Evolutionary conservation across 1,140 invertebrate genomes (phyloP), one percentile per base, ranked within the genome.

Genomic region (Orchesella cincta): DNA sequence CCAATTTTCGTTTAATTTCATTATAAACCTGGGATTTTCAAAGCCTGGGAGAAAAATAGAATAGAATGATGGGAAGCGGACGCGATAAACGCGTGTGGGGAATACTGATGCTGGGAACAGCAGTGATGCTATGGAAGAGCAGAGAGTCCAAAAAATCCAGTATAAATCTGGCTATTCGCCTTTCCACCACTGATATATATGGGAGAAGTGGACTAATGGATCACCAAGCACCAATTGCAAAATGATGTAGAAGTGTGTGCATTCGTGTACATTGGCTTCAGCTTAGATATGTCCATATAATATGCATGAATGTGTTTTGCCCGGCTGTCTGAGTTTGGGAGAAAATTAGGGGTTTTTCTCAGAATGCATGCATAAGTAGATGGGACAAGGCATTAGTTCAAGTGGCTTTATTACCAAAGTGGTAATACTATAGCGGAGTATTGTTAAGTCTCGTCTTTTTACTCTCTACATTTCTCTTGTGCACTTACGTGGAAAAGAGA

Each of bases 1-100:
- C 14, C 52, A 57, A 57, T 57, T 57, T 57, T 14, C 52, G 23
- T 57, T 46, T 57, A 57, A 57, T 57, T 57, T 57, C 23, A 57
- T 57, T 57, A 14, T 57, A 23, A 57, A 57, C 52, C 23, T 12
- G 52, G 52, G 52, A 57, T 12, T n/a, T n/a, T n/a, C n/a, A n/a
- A n/a, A n/a, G n/a, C n/a, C n/a, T n/a, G n/a, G n/a, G n/a, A n/a
- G n/a, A n/a, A n/a, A n/a, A n/a, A n/a, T n/a, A n/a, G n/a, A n/a
- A n/a, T n/a, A n/a, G n/a, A n/a, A n/a, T n/a, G n/a, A n/a, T n/a
- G n/a, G n/a, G n/a, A n/a, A n/a, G n/a, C n/a, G n/a, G n/a, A n/a
- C n/a, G n/a, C n/a, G n/a, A n/a, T n/a, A n/a, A n/a, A n/a, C n/a
- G n/a, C n/a, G n/a, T n/a, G n/a, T n/a, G n/a, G n/a, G n/a, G n/a